These are phyloP conservation scores for Ancistrus triradiatus DNA, from an alignment of 2,113 vertebrate species.

Conservation along the genomic window DNA sequence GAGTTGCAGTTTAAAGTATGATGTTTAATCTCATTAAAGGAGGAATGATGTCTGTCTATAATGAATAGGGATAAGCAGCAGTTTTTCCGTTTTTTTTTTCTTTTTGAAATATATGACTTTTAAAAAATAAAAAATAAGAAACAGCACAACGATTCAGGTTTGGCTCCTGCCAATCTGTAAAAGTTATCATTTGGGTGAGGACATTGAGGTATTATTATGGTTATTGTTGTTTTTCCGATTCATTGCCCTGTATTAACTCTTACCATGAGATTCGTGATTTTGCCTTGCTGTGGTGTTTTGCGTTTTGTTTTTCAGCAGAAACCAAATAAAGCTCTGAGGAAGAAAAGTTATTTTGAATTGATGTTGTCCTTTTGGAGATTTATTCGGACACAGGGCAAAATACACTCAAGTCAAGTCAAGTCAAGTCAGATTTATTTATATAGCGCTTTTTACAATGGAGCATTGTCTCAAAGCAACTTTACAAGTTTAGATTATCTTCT, in stretches of 20 bases:
- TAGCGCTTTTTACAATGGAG: too few relatives aligned
- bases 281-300: constrained; percentile 1
- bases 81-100: not conserved
- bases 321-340: constrained; percentile 30
- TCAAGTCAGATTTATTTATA: too few relatives aligned
- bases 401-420: too few relatives aligned
- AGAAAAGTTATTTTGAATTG: too few relatives aligned
- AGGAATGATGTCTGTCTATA: not conserved
- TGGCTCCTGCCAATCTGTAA: not conserved
- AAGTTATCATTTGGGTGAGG: constrained; percentile 7
- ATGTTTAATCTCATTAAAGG: too few relatives aligned
- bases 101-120: not conserved
- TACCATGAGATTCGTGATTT: not conserved
- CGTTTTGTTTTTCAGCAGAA: constrained; percentile 14
- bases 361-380: too few relatives aligned
- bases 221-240: not conserved
- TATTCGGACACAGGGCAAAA: too few relatives aligned
- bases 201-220: constrained; percentile 7
- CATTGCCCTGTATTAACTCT: not conserved
- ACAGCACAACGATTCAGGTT: not conserved
- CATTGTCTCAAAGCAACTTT: too few relatives aligned
- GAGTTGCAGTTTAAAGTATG: not conserved
- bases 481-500: too few relatives aligned
- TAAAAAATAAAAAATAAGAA: not conserved
- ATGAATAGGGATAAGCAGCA: not conserved